Evolutionary conservation across 2,888 invertebrate genomes (phyloP).

Genomic region (Bugula neritina): DNA sequence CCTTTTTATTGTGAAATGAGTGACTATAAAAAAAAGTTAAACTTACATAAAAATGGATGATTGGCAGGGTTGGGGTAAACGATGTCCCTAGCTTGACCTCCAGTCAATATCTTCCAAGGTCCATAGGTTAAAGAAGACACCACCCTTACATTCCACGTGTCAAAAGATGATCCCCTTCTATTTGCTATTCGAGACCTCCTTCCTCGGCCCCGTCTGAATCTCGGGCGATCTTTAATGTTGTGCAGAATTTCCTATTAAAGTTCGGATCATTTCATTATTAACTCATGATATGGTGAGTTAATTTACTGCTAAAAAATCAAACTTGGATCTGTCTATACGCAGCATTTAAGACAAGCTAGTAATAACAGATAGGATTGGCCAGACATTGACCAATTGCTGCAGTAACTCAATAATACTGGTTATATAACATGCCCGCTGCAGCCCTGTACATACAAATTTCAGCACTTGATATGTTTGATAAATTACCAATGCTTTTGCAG

Average conservation of each 20-base stretch:
- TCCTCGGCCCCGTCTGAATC: background rate
- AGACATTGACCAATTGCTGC: no score
- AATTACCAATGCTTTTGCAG: no score
- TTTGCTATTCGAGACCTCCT: background rate
- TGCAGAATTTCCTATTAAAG: background rate
- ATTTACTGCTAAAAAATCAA: no score
- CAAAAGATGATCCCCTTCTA: background rate
- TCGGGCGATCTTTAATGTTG: background rate
- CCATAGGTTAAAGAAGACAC: background rate
- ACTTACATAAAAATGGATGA: slow-evolving; percentile 2
- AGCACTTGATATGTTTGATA: no score
- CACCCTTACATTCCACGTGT: background rate
- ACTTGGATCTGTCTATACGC: no score
- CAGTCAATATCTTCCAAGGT: slow-evolving; percentile 16
- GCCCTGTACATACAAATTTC: no score
- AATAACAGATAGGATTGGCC: no score
- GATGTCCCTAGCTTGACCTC: slow-evolving; percentile 3
- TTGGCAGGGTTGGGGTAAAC: slow-evolving; percentile 8
- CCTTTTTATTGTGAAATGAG: no score
- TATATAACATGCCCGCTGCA: no score
- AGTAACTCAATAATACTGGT: no score
- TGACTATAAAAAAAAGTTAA: no score
- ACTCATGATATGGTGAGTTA: background rate
- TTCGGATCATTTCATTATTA: background rate
- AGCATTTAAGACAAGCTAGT: no score